Conservation (phyloP, 1,140 invertebrate genomes). For the Drosophila nasuta region DNA sequence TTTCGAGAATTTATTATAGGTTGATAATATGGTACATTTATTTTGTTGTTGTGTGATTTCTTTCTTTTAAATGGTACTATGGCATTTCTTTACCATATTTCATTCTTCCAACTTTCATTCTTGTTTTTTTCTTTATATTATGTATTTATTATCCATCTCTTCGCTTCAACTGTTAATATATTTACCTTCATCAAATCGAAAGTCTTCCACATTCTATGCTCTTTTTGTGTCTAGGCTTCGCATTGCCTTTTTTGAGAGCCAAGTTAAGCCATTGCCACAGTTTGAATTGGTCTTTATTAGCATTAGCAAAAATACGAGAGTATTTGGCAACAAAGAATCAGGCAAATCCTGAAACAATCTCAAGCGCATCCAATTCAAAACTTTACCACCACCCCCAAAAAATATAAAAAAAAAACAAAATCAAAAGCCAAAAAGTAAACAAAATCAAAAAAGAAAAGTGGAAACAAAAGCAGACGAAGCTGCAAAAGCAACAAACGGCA, state of each 20-base stretch:
- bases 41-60: too few relatives aligned
- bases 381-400: conserved; percentile 12
- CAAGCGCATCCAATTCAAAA: conserved; percentile 50
- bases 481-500: conserved; percentile 67
- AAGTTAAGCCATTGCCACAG: conserved; percentile 6
- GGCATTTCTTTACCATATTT: too few relatives aligned
- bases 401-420: conserved; percentile 25
- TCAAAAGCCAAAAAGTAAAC: conserved; percentile 20
- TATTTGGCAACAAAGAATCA: conserved; percentile 34
- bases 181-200: background rate
- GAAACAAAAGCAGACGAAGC: conserved; percentile 34
- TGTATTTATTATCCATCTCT: too few relatives aligned
- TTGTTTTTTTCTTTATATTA: too few relatives aligned
- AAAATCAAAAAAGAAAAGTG: conserved; percentile 21
- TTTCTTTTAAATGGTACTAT: too few relatives aligned
- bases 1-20: too few relatives aligned
- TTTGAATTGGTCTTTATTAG: conserved; percentile 40
- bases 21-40: too few relatives aligned
- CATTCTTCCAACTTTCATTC: too few relatives aligned
- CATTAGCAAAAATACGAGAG: conserved; percentile 22
- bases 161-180: too few relatives aligned
- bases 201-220: background rate
- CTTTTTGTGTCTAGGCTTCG: background rate
- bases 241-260: background rate
- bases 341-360: conserved; percentile 32